These are phyloP conservation scores for Tragopan temminckii DNA, from an alignment of 2,797 vertebrate genomes.

Conservation along the genomic window DNA sequence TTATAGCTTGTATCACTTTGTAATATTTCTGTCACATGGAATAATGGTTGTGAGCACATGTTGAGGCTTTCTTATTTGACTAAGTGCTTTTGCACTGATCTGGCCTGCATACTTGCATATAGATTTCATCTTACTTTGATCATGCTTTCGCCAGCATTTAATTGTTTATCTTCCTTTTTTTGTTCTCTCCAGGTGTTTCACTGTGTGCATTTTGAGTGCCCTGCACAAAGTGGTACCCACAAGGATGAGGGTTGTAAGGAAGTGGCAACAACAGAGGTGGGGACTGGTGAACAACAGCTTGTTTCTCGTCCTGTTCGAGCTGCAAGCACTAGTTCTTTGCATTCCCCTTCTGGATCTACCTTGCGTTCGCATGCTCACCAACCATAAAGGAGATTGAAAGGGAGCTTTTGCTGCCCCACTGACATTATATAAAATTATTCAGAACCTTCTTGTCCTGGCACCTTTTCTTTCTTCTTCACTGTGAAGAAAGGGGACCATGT, in stretches of 20 bases:
- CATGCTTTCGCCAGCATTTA: not conserved
- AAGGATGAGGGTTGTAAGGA: constrained; percentile 88
- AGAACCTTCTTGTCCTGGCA: constrained; percentile 29
- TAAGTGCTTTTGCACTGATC: not conserved
- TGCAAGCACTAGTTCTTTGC: constrained; percentile 81
- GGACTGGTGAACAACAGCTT: constrained; percentile 70
- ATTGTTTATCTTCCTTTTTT: not conserved
- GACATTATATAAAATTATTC: not conserved
- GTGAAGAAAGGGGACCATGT: constrained; percentile 47
- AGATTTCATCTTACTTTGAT: not conserved
- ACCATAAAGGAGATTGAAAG: constrained; percentile 40
- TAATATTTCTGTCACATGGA: not conserved
- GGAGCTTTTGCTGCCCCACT: not conserved
- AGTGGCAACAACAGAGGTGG: constrained; percentile 57
- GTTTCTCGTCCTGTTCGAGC: constrained; percentile 79
- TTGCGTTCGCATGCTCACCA: constrained; percentile 54
- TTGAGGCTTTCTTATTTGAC: not conserved
- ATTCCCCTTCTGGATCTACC: constrained; percentile 73
- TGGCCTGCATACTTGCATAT: not conserved
- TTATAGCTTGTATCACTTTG: not conserved
- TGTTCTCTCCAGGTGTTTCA: constrained; percentile 91
- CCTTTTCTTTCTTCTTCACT: constrained; percentile 12
- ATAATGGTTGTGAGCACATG: not conserved
- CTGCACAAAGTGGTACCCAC: constrained; percentile 87
- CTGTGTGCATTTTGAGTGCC: constrained; percentile 98